Percentiles rank a stretch among this genome's conserved stretches.
phyloP scores from a whole-genome alignment of 2,113 vertebrate species.

The Leucoraja erinaceus region DNA sequence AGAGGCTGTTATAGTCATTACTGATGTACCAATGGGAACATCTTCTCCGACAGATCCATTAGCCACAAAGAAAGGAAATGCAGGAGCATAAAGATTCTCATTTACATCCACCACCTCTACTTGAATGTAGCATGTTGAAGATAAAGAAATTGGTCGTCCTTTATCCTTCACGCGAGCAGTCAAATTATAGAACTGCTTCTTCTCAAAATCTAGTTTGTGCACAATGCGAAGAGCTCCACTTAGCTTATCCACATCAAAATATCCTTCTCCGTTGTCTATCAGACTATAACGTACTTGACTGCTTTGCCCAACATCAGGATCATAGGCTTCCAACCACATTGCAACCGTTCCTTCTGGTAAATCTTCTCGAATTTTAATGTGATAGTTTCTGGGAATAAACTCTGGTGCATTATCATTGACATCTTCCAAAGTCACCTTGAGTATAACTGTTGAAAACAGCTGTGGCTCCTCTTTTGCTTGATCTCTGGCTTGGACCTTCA shows the following conservation, averaged over 20 bases:
- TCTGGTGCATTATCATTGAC: slow-evolving; percentile 89
- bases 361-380: slow-evolving; percentile 84
- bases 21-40: slow-evolving; percentile 68
- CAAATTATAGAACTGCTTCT: slow-evolving; percentile 81
- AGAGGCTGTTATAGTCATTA: slow-evolving; percentile 79
- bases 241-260: slow-evolving; percentile 88
- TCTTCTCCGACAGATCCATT: slow-evolving; percentile 86
- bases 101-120: slow-evolving; percentile 90
- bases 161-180: slow-evolving; percentile 88
- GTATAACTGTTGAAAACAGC: slow-evolving; percentile 70
- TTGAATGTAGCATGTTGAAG: slow-evolving; percentile 81
- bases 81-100: slow-evolving; percentile 80
- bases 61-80: slow-evolving; percentile 78
- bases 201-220: slow-evolving; percentile 85
- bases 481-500: slow-evolving; percentile 82
- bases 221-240: slow-evolving; percentile 83
- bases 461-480: slow-evolving; percentile 71
- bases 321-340: slow-evolving; percentile 85
- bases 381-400: slow-evolving; percentile 84
- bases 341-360: slow-evolving; percentile 84
- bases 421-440: slow-evolving; percentile 83
- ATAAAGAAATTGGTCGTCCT: slow-evolving; percentile 80
- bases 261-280: slow-evolving; percentile 74
- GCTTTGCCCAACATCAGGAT: slow-evolving; percentile 81
- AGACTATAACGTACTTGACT: slow-evolving; percentile 88